Evolutionary conservation across 1,140 invertebrate species (phyloP), one percentile per base, ranked within the genome.

Genomic region (Anoplolepis gracilipes): DNA sequence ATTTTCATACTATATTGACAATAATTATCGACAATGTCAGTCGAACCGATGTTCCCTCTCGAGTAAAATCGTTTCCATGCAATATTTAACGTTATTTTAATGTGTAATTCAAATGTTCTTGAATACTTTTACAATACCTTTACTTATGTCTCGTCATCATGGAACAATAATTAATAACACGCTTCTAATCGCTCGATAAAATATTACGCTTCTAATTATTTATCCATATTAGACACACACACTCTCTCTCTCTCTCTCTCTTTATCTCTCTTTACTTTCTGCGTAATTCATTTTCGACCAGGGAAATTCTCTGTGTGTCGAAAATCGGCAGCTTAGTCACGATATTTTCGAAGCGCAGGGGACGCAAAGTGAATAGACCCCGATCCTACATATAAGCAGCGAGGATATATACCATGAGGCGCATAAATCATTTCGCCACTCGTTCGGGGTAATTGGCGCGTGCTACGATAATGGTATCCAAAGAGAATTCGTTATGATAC

Each of bases 371-470:
- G 36, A 82, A 73, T 33, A 67, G 33, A 62, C 13, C 79, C 84
- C 61, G 64, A 65, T 67, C 85, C 81, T 86, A n/a, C n/a, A 86
- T 59, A 87, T 55, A 87, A 84, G 33, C 33, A 57, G 36, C 46
- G 19, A 78, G 30, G 8, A 49, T 42, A 46, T 59, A 85, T 67
- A 85, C 88, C 86, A 46, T 84, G 73, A 53, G 64, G 64, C 79
- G 79, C 90, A 93, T 93, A 94, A 93, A 93, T 94, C 91, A 93
- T 92, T 92, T 90, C 88, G 62, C 85, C 81, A 86, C 90, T 92
- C 90, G 89, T 91, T 89, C 85, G 67, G 81, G 89, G 88, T 94
- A 94, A 94, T 94, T 93, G 92, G 92, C 91, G 81, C 91, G 88
- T 91, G 88, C 85, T 77, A 89, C 72, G 90, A 85, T 93, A 93